Evolutionary conservation across 1,140 invertebrate genomes (phyloP), one percentile per base, ranked within the genome.

Genomic region (Harlomillsia oculata): DNA sequence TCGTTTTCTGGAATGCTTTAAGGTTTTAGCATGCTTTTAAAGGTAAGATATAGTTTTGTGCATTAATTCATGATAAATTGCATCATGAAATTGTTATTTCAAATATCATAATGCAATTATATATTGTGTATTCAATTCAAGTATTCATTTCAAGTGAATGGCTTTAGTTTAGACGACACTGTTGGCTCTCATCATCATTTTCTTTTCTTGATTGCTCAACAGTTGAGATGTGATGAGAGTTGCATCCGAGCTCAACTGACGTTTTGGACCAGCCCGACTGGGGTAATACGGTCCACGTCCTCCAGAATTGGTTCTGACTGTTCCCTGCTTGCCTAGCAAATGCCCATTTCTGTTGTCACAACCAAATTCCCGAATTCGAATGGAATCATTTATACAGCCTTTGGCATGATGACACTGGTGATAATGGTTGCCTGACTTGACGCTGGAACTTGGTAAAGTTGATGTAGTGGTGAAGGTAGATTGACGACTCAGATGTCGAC

Each of bases 401-500:
- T 52, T 41, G 2, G 25, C 14, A 30, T 61, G 59, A 21, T 56
- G 32, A 29, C 20, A 25, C n/a, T n/a, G 45, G 25, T 56, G 32
- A 40, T 62, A 36, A 9, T 50, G 43, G 23, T 16, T 20, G 8
- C 40, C 40, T 2, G 64, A 59, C 44, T 61, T 66, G 30, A 59
- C 54, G 25, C 61, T 60, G 26, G 65, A 59, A 6, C 57, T 65
- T 14, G 55, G 56, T 14, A 66, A 50, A 14, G 64, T 65, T 18
- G 55, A 59, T 32, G 67, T 63, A 25, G 66, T 64, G 13, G 55
- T 69, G 43, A 68, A 68, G 14, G 68, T 69, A 20, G 64, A 67
- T 37, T 68, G 68, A 3, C 67, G 63, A 50, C 67, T 67, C 16
- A 68, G 51, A 40, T 64, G 64, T n/a, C 66, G 58, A 29, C 63